A percentile compares a stretch with the other conserved stretches of the same genome.
Evolutionary conservation across 2,888 invertebrate species (phyloP).

Genomic region (Sicus ferrugineus): DNA sequence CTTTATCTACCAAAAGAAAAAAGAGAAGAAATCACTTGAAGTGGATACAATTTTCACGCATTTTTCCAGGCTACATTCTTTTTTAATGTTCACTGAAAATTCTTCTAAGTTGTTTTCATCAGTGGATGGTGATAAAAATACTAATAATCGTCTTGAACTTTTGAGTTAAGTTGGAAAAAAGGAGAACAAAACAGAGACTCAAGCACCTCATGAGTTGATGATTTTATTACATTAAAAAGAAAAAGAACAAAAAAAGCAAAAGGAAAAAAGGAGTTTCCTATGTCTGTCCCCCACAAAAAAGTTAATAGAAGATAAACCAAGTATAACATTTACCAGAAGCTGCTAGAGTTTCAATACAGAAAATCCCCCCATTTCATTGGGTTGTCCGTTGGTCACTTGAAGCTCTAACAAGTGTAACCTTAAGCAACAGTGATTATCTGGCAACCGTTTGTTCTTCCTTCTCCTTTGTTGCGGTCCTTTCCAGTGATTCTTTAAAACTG

Average conservation of each 20-base stretch:
- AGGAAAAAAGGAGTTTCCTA: neutral
- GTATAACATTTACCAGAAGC: neutral
- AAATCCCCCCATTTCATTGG: neutral
- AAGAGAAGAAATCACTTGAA: neutral
- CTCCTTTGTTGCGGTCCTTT: neutral
- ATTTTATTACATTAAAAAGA: slow-evolving; percentile 13
- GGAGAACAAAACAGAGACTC: neutral
- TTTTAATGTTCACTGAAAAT: neutral
- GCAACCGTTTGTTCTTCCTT: neutral
- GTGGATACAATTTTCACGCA: neutral
- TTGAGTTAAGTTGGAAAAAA: slow-evolving; percentile 14
- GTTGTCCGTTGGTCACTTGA: neutral
- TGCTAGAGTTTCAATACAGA: slow-evolving; percentile 19
- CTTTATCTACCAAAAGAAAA: too few relatives aligned
- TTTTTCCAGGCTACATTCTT: neutral
- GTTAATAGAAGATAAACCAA: neutral
- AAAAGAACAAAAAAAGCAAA: slow-evolving; percentile 3
- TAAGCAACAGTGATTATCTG: slow-evolving; percentile 8
- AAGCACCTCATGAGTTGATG: neutral
- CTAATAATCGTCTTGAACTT: slow-evolving; percentile 9
- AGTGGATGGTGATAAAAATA: slow-evolving; percentile 7
- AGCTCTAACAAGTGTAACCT: slow-evolving; percentile 25
- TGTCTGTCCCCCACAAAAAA: too few relatives aligned
- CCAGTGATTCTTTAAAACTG: too few relatives aligned
- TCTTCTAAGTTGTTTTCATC: neutral